phyloP scores from a whole-genome alignment of 1,140 invertebrate species.

The Phymastichus coffea region DNA sequence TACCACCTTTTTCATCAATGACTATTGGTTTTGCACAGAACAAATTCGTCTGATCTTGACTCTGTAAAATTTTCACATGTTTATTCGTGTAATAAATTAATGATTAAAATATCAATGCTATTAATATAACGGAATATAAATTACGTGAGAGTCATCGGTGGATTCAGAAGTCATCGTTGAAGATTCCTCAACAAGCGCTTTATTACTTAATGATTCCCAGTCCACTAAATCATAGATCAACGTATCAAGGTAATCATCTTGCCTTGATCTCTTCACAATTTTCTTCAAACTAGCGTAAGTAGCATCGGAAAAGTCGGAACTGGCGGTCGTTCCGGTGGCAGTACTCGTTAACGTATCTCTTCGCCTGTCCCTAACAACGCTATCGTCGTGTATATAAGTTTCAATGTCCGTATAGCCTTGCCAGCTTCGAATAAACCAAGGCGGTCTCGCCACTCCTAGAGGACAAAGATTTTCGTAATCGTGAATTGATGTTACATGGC shows the following conservation, averaged over 20 bases:
- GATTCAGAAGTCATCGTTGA: slow-evolving; percentile 6
- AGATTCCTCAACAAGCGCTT: slow-evolving; percentile 22
- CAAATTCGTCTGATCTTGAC: slow-evolving; percentile 40
- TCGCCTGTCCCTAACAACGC: slow-evolving; percentile 60
- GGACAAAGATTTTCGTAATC: slow-evolving; percentile 71
- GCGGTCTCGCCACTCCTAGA: slow-evolving; percentile 65
- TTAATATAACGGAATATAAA: no score
- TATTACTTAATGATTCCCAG: slow-evolving; percentile 41
- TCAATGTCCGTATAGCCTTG: slow-evolving; percentile 67
- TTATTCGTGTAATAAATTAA: no score
- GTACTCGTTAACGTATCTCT: slow-evolving; percentile 60
- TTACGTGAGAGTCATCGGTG: no score
- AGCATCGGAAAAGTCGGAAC: slow-evolving; percentile 46
- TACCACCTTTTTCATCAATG: slow-evolving; percentile 59
- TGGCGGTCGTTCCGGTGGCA: slow-evolving; percentile 45
- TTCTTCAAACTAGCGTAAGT: slow-evolving; percentile 54
- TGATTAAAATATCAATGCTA: no score
- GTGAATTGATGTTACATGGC: slow-evolving; percentile 63
- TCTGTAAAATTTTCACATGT: no score
- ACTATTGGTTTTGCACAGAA: slow-evolving; percentile 61
- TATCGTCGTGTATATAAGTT: slow-evolving; percentile 65
- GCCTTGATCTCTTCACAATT: slow-evolving; percentile 47
- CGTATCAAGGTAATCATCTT: slow-evolving; percentile 61
- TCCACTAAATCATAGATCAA: slow-evolving; percentile 54
- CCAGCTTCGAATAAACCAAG: slow-evolving; percentile 70